Conservation (phyloP, 53 echinoderm and acorn worm species). For the Henricia sp. region DNA sequence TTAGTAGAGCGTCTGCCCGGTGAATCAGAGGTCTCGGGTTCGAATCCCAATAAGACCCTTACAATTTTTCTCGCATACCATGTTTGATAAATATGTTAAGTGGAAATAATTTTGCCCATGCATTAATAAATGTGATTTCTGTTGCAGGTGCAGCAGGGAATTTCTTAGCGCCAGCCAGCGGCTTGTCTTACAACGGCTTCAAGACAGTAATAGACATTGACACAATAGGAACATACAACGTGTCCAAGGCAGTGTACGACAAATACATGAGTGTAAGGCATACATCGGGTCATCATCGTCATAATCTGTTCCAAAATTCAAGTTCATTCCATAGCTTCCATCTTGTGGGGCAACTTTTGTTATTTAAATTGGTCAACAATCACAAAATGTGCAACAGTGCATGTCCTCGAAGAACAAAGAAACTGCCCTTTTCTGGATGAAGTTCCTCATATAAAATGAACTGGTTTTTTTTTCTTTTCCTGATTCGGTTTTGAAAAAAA, state of each 20-base stretch:
- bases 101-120: no score
- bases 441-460: no score
- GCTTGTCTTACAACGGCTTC: constrained; percentile 96
- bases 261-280: constrained; percentile 78
- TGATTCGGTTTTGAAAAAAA: no score
- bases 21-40: no score
- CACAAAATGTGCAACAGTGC: no score
- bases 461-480: no score
- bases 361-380: no score
- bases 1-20: no score
- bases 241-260: constrained; percentile 88
- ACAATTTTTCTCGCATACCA: not conserved
- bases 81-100: not conserved
- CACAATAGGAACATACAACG: constrained; percentile 89
- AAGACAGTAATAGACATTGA: constrained; percentile 97
- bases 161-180: constrained; percentile 85
- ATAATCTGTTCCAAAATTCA: not conserved
- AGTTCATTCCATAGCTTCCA: not conserved
- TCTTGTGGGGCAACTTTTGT: no score
- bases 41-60: no score
- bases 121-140: not conserved
- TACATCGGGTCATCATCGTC: not conserved
- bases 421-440: not conserved
- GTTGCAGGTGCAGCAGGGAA: constrained; percentile 88
- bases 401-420: no score